A percentile compares a stretch with the other conserved stretches of the same genome.
Evolutionary conservation across 2,888 invertebrate genomes (phyloP).

Genomic region (Drosophila suboccidentalis): DNA sequence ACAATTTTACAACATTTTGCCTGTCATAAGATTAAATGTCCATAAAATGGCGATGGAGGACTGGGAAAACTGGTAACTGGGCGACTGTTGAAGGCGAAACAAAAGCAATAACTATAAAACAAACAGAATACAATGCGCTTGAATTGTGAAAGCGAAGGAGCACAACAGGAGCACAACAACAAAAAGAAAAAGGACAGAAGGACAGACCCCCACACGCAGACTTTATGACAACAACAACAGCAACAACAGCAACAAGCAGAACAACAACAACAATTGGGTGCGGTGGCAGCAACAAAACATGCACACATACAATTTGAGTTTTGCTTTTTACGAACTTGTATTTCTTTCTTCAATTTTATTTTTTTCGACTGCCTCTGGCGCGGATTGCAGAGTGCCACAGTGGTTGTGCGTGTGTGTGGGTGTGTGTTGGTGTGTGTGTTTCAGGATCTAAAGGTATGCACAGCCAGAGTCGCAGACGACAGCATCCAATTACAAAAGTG

Average conservation of each 20-base stretch:
- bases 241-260: constrained; percentile 35
- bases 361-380: constrained; percentile 26
- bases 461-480: constrained; percentile 46
- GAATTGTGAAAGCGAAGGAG: constrained; percentile 47
- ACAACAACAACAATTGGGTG: constrained; percentile 34
- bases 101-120: constrained; percentile 81
- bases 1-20: constrained; percentile 79
- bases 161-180: constrained; percentile 18
- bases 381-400: constrained; percentile 17
- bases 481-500: constrained; percentile 79
- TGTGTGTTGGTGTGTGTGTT: constrained; percentile 1
- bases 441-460: constrained; percentile 59
- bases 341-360: constrained; percentile 25
- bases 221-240: constrained; percentile 52
- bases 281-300: constrained; percentile 46
- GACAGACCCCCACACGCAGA: constrained; percentile 30
- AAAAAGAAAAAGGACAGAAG: constrained; percentile 9
- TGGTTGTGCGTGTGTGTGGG: not conserved
- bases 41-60: constrained; percentile 60
- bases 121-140: constrained; percentile 77
- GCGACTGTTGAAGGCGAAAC: constrained; percentile 69
- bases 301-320: constrained; percentile 53
- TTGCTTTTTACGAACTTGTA: constrained; percentile 46
- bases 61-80: constrained; percentile 12
- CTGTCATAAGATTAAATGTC: constrained; percentile 80